Conservation (phyloP, 2,888 invertebrate species). For the Epirrita christyi region DNA sequence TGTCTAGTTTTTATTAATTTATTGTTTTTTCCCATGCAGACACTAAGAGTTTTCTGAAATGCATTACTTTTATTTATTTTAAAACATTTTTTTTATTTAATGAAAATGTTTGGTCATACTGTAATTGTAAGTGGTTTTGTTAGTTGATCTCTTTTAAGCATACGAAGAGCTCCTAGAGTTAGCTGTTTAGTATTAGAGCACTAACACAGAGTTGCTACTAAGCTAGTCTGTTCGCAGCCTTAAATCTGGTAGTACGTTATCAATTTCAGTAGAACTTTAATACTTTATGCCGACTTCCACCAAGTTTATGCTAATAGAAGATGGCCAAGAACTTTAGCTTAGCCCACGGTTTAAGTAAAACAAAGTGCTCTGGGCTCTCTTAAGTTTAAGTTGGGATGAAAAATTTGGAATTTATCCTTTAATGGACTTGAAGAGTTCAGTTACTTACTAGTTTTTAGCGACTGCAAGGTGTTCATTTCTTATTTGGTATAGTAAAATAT, state of each 20-base stretch:
- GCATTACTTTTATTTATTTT: too few relatives aligned
- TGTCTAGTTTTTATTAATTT: too few relatives aligned
- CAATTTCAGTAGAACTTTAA: constrained; percentile 72
- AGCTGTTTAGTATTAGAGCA: too few relatives aligned
- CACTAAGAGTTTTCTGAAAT: too few relatives aligned
- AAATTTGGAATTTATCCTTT: constrained; percentile 60
- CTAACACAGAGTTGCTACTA: neutral
- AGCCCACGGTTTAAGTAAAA: constrained; percentile 72
- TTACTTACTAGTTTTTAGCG: constrained; percentile 19
- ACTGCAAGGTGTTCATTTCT: too few relatives aligned
- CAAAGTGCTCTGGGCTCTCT: constrained; percentile 64
- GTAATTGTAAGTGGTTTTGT: too few relatives aligned
- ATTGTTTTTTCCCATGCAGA: too few relatives aligned
- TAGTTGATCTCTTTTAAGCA: too few relatives aligned
- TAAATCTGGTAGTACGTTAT: constrained; percentile 67
- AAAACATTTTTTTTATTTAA: too few relatives aligned
- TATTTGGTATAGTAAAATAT: too few relatives aligned
- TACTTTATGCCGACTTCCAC: constrained; percentile 61
- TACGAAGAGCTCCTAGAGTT: too few relatives aligned
- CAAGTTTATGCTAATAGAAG: constrained; percentile 78
- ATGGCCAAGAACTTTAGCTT: constrained; percentile 64
- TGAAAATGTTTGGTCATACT: too few relatives aligned
- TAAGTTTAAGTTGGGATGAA: constrained; percentile 57
- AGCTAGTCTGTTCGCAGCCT: constrained; percentile 5
- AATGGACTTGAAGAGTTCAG: constrained; percentile 40